Evolutionary conservation across 2,888 invertebrate genomes (phyloP), one percentile per base, ranked within the genome.

Genomic region (Junonia oenone): DNA sequence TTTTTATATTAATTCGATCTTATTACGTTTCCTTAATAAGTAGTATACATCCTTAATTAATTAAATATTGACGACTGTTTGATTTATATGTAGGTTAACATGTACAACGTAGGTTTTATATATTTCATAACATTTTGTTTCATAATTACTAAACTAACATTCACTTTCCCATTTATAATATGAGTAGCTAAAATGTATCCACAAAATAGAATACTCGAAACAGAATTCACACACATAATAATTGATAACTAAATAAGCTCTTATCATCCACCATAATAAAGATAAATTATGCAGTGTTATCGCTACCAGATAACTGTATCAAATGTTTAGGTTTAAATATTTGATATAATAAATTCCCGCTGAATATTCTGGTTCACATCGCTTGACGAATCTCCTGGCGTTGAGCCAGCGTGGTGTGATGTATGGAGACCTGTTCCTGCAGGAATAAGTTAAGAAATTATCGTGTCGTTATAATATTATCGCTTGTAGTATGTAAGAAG

Each of bases 321-420:
- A 33, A 40, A 51, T 50, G 38, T 58, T 52, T 54, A 57, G 48
- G 52, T 57, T 45, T 51, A 33, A 52, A 46, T 43, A 48, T 50
- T 50, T 33, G 27, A 52, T 27, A 54, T 57, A 57, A 57, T 54
- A 50, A 50, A 58, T 47, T 55, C 29, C 13, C 14, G 19, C 47
- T 54, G 56, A 54, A 56, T 56, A 59, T 59, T 54, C 54, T 56
- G 51, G 54, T 51, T 51, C 37, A 48, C 52, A 49, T 56, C 56
- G 51, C 53, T 56, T 48, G 54, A 59, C 56, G 56, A 54, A 59
- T 59, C 59, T 51, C n/a, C 51, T 59, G 59, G 59, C 59, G n/a
- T 3, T n/a, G 26, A 45, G 59, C 56, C 59, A 53, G 45, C 27
- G 37, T 50, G 9, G 31, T 27, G 54, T 54, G 54, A 49, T 49